Percentiles rank a stretch among this genome's conserved stretches.
Conservation (phyloP, 2,113 vertebrate genomes). For the Protobothrops flavoviridis region DNA sequence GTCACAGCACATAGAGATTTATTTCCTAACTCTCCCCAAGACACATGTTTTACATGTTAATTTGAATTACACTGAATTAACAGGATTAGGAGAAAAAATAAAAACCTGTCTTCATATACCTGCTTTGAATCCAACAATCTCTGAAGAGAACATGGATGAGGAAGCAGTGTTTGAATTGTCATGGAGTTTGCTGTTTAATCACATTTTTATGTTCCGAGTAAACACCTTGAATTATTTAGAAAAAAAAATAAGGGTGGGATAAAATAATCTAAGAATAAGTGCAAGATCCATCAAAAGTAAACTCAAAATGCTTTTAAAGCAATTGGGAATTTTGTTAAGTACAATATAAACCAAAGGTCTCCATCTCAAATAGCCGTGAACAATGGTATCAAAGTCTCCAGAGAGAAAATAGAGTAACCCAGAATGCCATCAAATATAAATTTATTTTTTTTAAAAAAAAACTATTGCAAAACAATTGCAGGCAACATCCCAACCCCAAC, state of each 20-base stretch:
- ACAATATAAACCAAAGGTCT: background rate
- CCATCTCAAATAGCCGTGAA: background rate
- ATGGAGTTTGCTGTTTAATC: background rate
- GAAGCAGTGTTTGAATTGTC: background rate
- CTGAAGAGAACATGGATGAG: background rate
- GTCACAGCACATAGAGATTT: background rate
- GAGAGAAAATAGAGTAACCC: background rate
- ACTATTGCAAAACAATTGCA: background rate
- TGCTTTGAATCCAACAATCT: background rate
- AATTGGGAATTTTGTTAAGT: background rate
- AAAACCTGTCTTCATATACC: background rate
- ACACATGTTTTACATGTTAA: background rate
- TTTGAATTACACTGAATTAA: too few species aligned
- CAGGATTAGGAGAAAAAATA: background rate
- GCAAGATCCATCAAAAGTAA: background rate
- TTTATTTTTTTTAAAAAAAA: background rate
- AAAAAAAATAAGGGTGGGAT: background rate
- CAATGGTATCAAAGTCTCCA: too few species aligned
- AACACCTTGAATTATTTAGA: background rate
- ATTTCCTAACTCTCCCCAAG: background rate
- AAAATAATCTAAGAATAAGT: background rate
- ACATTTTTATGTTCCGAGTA: background rate
- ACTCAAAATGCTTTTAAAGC: background rate
- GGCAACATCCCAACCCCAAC: background rate
- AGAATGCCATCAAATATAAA: background rate